Evolutionary conservation across 2,113 vertebrate species (phyloP), one percentile per base, ranked within the genome.

Genomic region (Paramormyrops kingsleyae): DNA sequence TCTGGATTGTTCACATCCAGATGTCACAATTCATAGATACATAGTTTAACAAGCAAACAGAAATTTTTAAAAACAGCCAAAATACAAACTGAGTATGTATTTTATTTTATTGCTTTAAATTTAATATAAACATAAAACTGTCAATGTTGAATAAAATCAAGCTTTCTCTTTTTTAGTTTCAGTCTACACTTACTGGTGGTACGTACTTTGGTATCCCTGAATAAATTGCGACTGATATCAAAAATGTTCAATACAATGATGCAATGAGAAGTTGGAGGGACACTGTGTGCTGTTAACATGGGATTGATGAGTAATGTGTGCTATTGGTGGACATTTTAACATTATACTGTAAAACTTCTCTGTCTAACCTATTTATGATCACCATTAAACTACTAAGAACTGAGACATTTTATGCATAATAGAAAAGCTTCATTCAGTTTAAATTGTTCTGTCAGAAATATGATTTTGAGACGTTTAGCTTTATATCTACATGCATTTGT

Each of bases 11-110:
- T 53, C 49, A 88, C 94, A 93, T 88, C 74, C 7, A 42, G n/a
- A 87, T 84, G 91, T 35, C 42, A 94, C 91, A 92, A 91, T 94
- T 89, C 92, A 90, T 90, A 90, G 88, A 90, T 87, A 77, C 19
- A 0, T 50, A 83, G 56, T 92, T 92, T 88, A 90, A 90, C 86
- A 88, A 85, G 83, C 70, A 5, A 50, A 80, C 49, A 42, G 86
- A 35, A 5, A 39, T 87, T 35, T 35, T 44, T 1, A 44, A 8
- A 35, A 53, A 90, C 42, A 84, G 88, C 9, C 62, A 13, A 31
- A 39, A 80, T 80, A 80, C 15, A 80, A 39, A 39, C 70, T 27
- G 62, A 12, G 6, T 42, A 42, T 21, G 19, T 19, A 80, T 39
- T 80, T 80, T 39, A 19, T 35, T 80, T 80, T 80, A 80, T 42